Base-by-base conservation (phyloP, 2,113 vertebrate species). In the Lepisosteus osseus region DNA sequence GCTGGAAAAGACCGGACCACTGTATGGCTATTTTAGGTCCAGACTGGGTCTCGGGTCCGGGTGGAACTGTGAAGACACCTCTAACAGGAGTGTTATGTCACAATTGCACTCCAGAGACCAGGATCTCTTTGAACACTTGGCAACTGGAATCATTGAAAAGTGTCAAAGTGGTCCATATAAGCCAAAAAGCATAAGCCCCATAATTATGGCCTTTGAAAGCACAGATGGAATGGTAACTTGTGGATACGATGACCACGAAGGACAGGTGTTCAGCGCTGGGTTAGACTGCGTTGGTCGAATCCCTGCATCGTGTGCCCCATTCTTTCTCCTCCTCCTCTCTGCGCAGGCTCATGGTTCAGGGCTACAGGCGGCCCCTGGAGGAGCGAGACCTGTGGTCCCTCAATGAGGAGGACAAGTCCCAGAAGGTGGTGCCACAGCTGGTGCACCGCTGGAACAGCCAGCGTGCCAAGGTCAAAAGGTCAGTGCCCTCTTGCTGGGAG, bases 371-470 rank as follows among this genome's bases (percentile, higher is more conserved):
- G 0, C 97, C 97, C 0, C 84, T 99, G 79, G 94, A 96, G 77
- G 87, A 92, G 72, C 90, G 93, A 4, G 95, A 99, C 83, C 86
- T 99, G 62, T 99, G 97, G 97, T 95, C 95, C 0, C 76, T 99
- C 67, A 98, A 98, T 72, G 78, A 84, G 17, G 94, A 95, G 1
- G 95, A 99, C 80, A 87, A 64, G 2, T 99, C 97, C 0, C 87
- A 92, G 4, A 80, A 75, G 67, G 76, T 99, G 1, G 96, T 99
- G 3, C 96, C 96, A 0, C 83, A 86, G 72, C 77, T 99, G 80
- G 90, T 92, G 6, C 83, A 70, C 55, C 86, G 93, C 77, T 99
- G 97, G 97, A 89, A 90, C 72, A 85, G 89, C n/a, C 94, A 98
- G 44, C 95, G 91, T 76, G 86, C 88, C 54, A 94, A 92, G 74